These are phyloP conservation scores for Strongylocentrotus purpuratus DNA, from an alignment of 35 echinoderm and acorn worm species.

Conservation along the genomic window DNA sequence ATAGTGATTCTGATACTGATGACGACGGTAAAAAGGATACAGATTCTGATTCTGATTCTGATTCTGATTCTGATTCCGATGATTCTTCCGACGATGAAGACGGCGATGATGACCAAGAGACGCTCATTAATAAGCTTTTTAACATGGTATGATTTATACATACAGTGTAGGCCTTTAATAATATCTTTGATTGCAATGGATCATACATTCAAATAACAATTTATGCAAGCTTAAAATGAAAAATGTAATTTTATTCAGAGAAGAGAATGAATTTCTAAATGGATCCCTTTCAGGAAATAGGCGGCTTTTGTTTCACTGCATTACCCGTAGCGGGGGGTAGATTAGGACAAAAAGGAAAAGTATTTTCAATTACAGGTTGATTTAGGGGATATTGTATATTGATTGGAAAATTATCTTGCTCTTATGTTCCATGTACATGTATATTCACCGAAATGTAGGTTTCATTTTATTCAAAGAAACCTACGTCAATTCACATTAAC, in stretches of 20 bases:
- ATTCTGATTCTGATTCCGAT: neutral
- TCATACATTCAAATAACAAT: neutral
- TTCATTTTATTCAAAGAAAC: neutral
- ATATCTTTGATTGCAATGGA: neutral
- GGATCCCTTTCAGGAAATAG: neutral
- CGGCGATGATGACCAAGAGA: conserved; percentile 33
- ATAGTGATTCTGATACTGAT: neutral
- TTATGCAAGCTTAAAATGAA: neutral
- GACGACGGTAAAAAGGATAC: conserved; percentile 9
- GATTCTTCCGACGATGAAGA: conserved; percentile 13
- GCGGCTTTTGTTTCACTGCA: neutral
- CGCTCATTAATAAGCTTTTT: conserved; percentile 7
- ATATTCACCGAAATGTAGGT: no score
- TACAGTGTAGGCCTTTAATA: neutral
- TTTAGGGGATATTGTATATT: neutral
- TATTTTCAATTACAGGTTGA: neutral
- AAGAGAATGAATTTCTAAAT: neutral
- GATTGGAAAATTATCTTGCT: no score
- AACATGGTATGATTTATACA: conserved; percentile 22
- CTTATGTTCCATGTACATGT: no score
- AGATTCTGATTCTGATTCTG: neutral
- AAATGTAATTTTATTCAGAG: neutral
- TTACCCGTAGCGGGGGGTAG: neutral
- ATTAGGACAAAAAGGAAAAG: neutral
- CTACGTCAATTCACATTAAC: neutral